Evolutionary conservation across 2,888 invertebrate species (phyloP), one percentile per base, ranked within the genome.

Genomic region (Phortica magna): DNA sequence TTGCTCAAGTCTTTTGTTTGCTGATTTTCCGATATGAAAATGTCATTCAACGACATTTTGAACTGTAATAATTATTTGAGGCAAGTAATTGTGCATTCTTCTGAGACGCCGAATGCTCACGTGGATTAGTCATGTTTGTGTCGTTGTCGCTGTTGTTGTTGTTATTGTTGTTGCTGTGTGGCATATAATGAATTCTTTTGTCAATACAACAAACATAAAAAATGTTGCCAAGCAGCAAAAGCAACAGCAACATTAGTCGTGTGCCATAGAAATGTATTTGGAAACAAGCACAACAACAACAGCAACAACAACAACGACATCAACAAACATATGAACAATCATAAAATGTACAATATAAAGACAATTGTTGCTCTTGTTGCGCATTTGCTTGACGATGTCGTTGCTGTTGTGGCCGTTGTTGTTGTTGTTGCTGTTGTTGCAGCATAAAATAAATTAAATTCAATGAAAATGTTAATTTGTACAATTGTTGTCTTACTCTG

Each of bases 61-160:
- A 48, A 81, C 78, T 83, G 78, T 77, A 74, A 84, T 83, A 86
- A 85, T 86, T 85, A 86, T 86, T 84, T 85, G 84, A 87, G 84
- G 82, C 88, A 81, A 82, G 19, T 31, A 65, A 65, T 65, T 39
- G 19, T 17, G 19, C 59, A 59, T 59, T 59, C 59, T 17, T 59
- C 7, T 59, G 59, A 10, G 17, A 31, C 31, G 31, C 31, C 31
- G 5, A 31, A 31, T 31, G 48, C 48, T n/a, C 65, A 65, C 65
- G 39, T 65, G 65, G 22, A 19, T 65, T 65, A 65, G 65, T 19
- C 12, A 17, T 73, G 48, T 41, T 78, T 19, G 67, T 76, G 68
- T 67, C 74, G 76, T 65, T 76, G 68, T 67, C 74, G 76, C 65
- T 73, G 74, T 64, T 75, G 73, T 75, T 79, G 76, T 78, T 80